Percentiles rank a stretch among this genome's conserved stretches.
Evolutionary conservation across 2,797 vertebrate genomes (phyloP).

Genomic region (Sebastiscus albofasciatus): DNA sequence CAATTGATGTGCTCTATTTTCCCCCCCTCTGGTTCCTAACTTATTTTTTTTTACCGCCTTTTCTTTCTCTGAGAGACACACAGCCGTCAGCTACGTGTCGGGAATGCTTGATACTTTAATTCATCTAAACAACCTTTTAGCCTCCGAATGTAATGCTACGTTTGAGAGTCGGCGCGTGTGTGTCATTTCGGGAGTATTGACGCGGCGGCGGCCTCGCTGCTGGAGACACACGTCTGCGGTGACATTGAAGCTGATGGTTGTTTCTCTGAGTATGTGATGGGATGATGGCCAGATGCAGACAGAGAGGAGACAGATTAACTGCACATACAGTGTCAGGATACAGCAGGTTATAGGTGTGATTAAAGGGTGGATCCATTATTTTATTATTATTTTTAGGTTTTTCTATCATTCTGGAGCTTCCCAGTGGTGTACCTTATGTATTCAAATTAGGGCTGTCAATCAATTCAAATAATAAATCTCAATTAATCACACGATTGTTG

Average conservation of each 20-base stretch:
- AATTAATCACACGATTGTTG: too few species aligned
- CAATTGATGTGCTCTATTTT: slow-evolving; percentile 60
- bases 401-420: neutral
- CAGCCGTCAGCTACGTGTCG: slow-evolving; percentile 39
- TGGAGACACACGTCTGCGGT: slow-evolving; percentile 6
- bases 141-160: slow-evolving; percentile 15
- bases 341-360: neutral
- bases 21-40: slow-evolving; percentile 36
- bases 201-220: neutral
- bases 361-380: neutral
- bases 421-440: neutral
- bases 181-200: slow-evolving; percentile 35
- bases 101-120: slow-evolving; percentile 60
- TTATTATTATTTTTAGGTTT: neutral
- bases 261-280: slow-evolving; percentile 15
- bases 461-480: too few species aligned
- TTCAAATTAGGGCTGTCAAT: neutral
- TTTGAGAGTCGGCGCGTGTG: slow-evolving; percentile 10
- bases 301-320: neutral
- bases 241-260: slow-evolving; percentile 51
- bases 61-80: slow-evolving; percentile 16
- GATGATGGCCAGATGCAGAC: neutral
- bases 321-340: neutral
- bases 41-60: slow-evolving; percentile 5
- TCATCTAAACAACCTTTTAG: slow-evolving; percentile 56